Percentiles rank a stretch among this genome's conserved stretches.
Evolutionary conservation across 2,888 invertebrate genomes (phyloP).

Genomic region (Rhyacophila evoluta): DNA sequence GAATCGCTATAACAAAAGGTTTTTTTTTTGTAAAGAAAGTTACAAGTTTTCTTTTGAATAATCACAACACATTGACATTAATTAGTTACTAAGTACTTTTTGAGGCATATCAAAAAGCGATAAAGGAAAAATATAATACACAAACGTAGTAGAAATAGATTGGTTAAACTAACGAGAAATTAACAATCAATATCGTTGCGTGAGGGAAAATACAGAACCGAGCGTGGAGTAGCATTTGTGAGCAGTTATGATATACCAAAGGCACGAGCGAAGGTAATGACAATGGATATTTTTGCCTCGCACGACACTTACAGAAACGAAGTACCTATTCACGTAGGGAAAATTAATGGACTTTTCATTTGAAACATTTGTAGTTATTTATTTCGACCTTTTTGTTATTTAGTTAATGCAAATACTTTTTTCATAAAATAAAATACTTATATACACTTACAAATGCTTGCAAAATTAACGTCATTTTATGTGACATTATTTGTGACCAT

Average conservation of each 20-base stretch:
- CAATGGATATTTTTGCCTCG: not conserved
- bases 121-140: constrained; percentile 14
- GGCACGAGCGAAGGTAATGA: constrained; percentile 5
- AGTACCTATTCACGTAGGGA: not conserved
- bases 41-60: constrained; percentile 10
- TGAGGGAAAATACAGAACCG: constrained; percentile 9
- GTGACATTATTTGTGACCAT: no score
- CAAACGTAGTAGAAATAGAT: constrained; percentile 7
- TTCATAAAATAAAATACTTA: no score
- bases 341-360: no score
- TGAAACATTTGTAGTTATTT: no score
- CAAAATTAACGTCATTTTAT: no score
- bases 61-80: constrained; percentile 20
- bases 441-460: no score
- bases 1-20: not conserved
- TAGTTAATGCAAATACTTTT: no score
- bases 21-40: constrained; percentile 7
- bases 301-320: constrained; percentile 7
- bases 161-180: constrained; percentile 22
- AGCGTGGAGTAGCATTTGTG: constrained; percentile 12
- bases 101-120: constrained; percentile 4
- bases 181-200: constrained; percentile 24
- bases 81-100: constrained; percentile 22
- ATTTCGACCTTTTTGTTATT: no score
- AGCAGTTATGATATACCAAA: constrained; percentile 5